Conservation (phyloP, 2,113 vertebrate genomes). For the Sebastes fasciatus region DNA sequence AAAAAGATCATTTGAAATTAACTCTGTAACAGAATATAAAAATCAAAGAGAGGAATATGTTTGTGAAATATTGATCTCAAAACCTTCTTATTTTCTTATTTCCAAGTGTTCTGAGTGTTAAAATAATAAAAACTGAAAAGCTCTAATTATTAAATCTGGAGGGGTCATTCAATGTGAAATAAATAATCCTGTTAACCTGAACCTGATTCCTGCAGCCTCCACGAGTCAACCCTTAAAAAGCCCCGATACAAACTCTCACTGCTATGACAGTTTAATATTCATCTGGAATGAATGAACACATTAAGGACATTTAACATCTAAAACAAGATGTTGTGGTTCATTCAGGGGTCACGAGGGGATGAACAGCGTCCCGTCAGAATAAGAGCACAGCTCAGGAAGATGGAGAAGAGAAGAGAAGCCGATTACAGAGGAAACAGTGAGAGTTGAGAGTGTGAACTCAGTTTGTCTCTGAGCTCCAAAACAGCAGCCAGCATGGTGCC, state of each 20-base stretch:
- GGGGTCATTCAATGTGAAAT: no score
- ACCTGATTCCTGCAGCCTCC: no score
- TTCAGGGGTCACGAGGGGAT: conserved; percentile 51
- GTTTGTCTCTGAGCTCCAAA: conserved; percentile 83
- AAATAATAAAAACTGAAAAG: no score
- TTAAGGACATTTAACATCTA: conserved; percentile 60
- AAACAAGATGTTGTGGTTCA: conserved; percentile 62
- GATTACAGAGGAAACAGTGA: conserved; percentile 50
- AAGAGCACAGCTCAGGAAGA: conserved; percentile 22
- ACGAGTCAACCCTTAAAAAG: neutral
- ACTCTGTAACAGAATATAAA: no score
- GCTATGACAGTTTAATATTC: conserved; percentile 25
- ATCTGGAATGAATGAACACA: conserved; percentile 59
- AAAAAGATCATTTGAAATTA: no score
- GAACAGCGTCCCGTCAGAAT: conserved; percentile 41
- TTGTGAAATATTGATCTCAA: no score
- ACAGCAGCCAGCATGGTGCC: conserved; percentile 96
- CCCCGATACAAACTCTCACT: neutral
- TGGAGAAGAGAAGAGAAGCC: neutral
- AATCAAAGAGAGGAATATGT: no score
- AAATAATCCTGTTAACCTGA: no score
- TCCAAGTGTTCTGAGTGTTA: no score
- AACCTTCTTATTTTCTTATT: no score
- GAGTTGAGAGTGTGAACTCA: conserved; percentile 63
- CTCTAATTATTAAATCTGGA: no score